Evolutionary conservation across 2,113 vertebrate genomes (phyloP).

Genomic region (Columba janthina): DNA sequence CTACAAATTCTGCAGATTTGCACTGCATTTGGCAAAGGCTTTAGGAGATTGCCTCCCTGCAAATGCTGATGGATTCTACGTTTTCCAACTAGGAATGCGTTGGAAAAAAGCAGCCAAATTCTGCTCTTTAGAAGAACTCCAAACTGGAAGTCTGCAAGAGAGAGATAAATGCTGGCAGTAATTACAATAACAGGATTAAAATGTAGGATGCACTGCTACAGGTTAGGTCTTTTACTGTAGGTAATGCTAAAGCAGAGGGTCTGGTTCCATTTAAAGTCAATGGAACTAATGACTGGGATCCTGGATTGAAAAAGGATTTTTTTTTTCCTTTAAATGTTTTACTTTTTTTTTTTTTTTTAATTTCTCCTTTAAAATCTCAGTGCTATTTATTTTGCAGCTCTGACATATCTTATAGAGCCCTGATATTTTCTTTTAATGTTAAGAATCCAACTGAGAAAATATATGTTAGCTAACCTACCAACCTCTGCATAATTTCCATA

Average conservation of each 20-base stretch:
- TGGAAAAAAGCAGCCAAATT: constrained; percentile 79
- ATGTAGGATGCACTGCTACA: constrained; percentile 39
- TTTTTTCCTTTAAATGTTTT: constrained; percentile 3
- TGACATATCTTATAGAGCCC: not conserved
- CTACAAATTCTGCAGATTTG: constrained; percentile 5
- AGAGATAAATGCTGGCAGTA: constrained; percentile 85
- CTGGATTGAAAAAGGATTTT: not conserved
- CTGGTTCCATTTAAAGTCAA: constrained; percentile 36
- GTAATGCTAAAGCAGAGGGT: constrained; percentile 26
- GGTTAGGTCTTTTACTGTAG: constrained; percentile 45
- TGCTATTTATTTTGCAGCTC: constrained; percentile 10
- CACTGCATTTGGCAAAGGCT: constrained; percentile 45
- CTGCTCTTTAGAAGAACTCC: constrained; percentile 82
- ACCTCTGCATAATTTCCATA: constrained; percentile 24
- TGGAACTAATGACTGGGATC: constrained; percentile 2
- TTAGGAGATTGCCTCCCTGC: constrained; percentile 69
- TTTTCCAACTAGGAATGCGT: constrained; percentile 68
- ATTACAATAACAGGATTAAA: constrained; percentile 83
- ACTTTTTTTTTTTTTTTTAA: not conserved
- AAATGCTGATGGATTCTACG: constrained; percentile 58
- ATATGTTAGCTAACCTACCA: not conserved
- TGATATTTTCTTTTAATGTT: not conserved
- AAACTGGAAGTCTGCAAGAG: constrained; percentile 78
- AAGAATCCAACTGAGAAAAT: not conserved
- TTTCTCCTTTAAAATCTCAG: constrained; percentile 10